Conservation (phyloP, 2,797 vertebrate species). For the Betta splendens region DNA sequence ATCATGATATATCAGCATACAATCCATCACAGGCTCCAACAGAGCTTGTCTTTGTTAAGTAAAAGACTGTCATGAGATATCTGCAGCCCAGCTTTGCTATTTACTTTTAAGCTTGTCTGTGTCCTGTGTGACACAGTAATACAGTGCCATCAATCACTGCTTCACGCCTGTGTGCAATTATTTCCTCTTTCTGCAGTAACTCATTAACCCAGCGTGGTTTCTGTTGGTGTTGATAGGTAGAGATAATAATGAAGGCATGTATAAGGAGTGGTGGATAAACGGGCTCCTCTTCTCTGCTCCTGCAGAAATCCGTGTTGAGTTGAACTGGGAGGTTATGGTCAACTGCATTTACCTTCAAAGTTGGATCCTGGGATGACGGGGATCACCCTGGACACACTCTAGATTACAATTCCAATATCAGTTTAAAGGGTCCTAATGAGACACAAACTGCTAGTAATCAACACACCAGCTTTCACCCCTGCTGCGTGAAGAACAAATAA, state of each 20-base stretch:
- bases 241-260: conserved; percentile 35
- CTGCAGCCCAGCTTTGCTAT: conserved; percentile 36
- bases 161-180: conserved; percentile 48
- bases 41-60: conserved; percentile 67
- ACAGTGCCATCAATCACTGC: conserved; percentile 71
- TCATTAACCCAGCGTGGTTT: conserved; percentile 74
- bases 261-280: conserved; percentile 8
- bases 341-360: no score
- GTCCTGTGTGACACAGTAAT: conserved; percentile 54
- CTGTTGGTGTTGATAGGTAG: conserved; percentile 22
- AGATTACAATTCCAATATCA: no score
- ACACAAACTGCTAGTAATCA: no score
- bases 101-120: conserved; percentile 51
- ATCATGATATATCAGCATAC: conserved; percentile 47
- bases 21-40: conserved; percentile 63
- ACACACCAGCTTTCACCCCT: no score
- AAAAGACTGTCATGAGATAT: conserved; percentile 65
- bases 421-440: no score
- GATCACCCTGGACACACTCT: no score
- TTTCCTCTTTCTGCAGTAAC: conserved; percentile 81
- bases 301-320: neutral
- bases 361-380: no score
- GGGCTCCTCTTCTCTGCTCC: conserved; percentile 14
- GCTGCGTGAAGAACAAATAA: no score
- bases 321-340: no score